phyloP scores from a whole-genome alignment of 1,140 invertebrate species.

The Macrocentrus cingulum region DNA sequence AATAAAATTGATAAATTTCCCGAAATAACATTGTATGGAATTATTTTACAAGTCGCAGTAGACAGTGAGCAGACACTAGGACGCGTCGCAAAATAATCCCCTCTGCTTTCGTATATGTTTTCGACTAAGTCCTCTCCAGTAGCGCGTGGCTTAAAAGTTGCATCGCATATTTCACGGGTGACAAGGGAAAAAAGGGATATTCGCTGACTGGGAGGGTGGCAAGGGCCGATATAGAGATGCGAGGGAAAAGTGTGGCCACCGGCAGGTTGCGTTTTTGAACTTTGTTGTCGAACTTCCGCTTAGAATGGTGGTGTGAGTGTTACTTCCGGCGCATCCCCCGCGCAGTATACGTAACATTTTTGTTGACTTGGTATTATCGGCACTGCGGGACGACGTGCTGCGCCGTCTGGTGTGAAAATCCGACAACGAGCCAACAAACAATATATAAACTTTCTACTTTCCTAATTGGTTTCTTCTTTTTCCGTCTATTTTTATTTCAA shows the following conservation, averaged over 20 bases:
- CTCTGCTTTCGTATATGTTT: background rate
- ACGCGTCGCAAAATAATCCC: background rate
- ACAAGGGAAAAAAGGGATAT: background rate
- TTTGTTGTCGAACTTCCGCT: slow-evolving; percentile 28
- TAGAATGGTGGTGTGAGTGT: background rate
- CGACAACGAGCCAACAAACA: background rate
- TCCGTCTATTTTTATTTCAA: too few species aligned
- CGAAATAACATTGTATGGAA: too few species aligned
- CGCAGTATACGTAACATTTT: background rate
- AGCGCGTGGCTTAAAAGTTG: slow-evolving; percentile 34
- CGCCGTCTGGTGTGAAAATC: background rate
- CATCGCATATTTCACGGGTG: slow-evolving; percentile 34
- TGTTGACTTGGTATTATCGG: background rate
- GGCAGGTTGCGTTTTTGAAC: slow-evolving; percentile 26
- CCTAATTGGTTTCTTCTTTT: background rate
- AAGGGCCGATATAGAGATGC: background rate
- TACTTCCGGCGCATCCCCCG: slow-evolving; percentile 3
- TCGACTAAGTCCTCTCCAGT: slow-evolving; percentile 15
- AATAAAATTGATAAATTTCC: too few species aligned
- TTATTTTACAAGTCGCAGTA: too few species aligned
- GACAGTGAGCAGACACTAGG: background rate
- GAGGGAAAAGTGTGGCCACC: slow-evolving; percentile 7
- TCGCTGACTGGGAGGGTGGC: background rate
- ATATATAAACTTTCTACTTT: background rate
- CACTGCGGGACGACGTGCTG: background rate